phyloP scores from a whole-genome alignment of 2,888 invertebrate species.

The Eristalis pertinax region DNA sequence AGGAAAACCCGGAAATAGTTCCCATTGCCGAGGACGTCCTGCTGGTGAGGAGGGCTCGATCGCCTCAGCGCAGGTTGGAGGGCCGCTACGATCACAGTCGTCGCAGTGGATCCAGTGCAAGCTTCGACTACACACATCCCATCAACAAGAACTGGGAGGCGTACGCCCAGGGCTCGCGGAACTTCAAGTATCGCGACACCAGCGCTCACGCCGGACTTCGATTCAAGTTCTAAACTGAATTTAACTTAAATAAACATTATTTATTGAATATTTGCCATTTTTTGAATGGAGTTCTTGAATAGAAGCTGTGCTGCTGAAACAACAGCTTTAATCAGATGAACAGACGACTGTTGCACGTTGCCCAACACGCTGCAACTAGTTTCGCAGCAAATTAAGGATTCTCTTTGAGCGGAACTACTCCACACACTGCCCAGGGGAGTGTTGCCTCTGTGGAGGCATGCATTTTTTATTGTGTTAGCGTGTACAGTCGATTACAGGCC shows the following conservation, averaged over 20 bases:
- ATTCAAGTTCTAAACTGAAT: constrained; percentile 9
- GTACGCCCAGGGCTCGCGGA: constrained; percentile 18
- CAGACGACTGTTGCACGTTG: not conserved
- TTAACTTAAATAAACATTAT: not conserved
- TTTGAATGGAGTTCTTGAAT: not conserved
- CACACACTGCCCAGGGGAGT: not conserved
- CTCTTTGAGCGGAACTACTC: not conserved
- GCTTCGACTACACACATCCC: constrained; percentile 34
- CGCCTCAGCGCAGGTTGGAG: not conserved
- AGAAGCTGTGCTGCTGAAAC: not conserved
- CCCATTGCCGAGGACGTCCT: not conserved
- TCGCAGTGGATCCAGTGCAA: constrained; percentile 3
- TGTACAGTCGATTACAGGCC: not conserved
- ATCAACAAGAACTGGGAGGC: constrained; percentile 16
- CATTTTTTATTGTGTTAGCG: not conserved
- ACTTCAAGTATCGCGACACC: constrained; percentile 44
- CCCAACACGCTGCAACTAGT: not conserved
- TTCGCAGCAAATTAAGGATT: not conserved
- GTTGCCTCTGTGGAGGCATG: not conserved
- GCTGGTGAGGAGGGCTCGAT: not conserved
- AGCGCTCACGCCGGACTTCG: constrained; percentile 40
- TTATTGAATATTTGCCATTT: not conserved
- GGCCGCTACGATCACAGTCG: not conserved
- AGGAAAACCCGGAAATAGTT: not conserved
- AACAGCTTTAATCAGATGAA: not conserved